phyloP scores from a whole-genome alignment of 2,113 vertebrate genomes.

The Ginglymostoma cirratum region DNA sequence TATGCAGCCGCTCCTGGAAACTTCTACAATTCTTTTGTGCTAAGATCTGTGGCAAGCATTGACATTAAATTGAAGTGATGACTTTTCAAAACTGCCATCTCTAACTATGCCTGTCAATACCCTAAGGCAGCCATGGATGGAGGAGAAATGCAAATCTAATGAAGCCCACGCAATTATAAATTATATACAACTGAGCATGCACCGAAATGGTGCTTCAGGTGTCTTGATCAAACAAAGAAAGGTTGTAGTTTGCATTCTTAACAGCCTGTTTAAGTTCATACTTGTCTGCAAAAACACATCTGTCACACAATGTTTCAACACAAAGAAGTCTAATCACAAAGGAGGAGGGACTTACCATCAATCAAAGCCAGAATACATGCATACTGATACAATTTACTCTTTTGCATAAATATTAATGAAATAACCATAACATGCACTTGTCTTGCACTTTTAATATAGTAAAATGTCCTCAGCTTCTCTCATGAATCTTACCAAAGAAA shows the following conservation, averaged over 20 bases:
- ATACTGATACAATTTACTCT: not conserved
- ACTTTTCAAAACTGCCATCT: not conserved
- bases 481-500: not conserved
- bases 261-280: not conserved
- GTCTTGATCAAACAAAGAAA: not conserved
- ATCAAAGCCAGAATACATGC: not conserved
- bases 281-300: not conserved
- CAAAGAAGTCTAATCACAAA: not conserved
- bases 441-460: not conserved
- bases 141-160: not conserved
- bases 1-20: not conserved
- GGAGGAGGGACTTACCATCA: not conserved
- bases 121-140: not conserved
- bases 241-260: not conserved
- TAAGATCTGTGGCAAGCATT: not conserved
- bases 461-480: not conserved
- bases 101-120: not conserved
- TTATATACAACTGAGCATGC: not conserved
- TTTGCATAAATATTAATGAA: not conserved
- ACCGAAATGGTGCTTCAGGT: not conserved
- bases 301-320: not conserved
- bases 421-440: not conserved
- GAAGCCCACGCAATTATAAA: not conserved
- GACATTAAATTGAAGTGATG: not conserved
- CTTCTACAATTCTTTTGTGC: not conserved